Base-by-base conservation (phyloP, 2,113 vertebrate genomes). In the Poeciliopsis retropinna region DNA sequence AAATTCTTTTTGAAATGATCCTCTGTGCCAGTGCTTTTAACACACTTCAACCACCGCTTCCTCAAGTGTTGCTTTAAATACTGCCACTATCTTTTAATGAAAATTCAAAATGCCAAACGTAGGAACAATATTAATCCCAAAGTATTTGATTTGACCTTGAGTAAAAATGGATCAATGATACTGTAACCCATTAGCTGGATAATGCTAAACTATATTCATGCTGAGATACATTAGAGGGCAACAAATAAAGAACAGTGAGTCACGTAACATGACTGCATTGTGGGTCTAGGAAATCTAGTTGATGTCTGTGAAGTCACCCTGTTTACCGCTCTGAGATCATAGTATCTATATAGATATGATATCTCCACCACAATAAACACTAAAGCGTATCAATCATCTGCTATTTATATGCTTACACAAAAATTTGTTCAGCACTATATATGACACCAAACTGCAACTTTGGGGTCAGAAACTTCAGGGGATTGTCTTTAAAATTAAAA, bases 231-330 rank as follows among this genome's bases (percentile, higher is more conserved):
- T 85, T 88, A 86, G 76, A 77, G 76, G 78, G 87, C 83, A 81
- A 85, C 85, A 72, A 80, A 76, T 82, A 72, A 76, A 79, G 71
- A 67, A 82, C 27, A 13, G 31, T 91, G 88, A 92, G 82, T 92
- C 91, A 92, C 30, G 61, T 27, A 80, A 84, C 70, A 83, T 85
- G 85, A 91, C 82, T 79, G 47, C 84, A 85, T 80, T 29, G 25
- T 72, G 73, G 73, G 90, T 91, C 89, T 78, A 70, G 85, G 91
- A 92, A 91, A 74, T 76, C 57, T 30, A 80, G 70, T 75, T 63
- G 37, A 83, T 89, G 25, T 15, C 54, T 68, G 76, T 88, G 84
- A 86, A 77, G 73, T 92, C 86, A 89, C 72, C 65, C 70, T 67
- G 63, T 80, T 81, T 73, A 76, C 76, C 82, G 86, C 87, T 75